A percentile compares a stretch with the other conserved stretches of the same genome.
phyloP scores from a whole-genome alignment of 2,797 vertebrate genomes.

The Acanthurus leucopareius region DNA sequence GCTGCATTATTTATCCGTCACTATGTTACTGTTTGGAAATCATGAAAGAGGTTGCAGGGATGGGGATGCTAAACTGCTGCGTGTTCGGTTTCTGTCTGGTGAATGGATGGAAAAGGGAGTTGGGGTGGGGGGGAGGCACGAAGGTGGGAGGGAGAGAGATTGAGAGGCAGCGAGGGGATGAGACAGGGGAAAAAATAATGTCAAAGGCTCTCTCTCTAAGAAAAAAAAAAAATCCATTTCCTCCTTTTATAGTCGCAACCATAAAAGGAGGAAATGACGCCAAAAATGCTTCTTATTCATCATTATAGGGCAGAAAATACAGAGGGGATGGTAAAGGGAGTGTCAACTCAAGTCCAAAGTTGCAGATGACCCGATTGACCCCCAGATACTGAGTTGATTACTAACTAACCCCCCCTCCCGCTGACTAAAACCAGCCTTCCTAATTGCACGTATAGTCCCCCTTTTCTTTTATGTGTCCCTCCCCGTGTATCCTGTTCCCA shows the following conservation, averaged over 20 bases:
- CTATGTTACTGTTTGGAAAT: conserved; percentile 67
- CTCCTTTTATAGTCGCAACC: too few relatives aligned
- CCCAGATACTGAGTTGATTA: conserved; percentile 63
- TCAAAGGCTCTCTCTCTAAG: conserved; percentile 44
- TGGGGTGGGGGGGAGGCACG: neutral
- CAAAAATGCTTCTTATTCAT: conserved; percentile 32
- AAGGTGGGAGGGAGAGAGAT: neutral
- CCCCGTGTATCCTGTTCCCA: conserved; percentile 73
- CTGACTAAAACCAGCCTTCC: conserved; percentile 61
- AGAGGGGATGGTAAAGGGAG: conserved; percentile 25
- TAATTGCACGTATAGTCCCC: conserved; percentile 56
- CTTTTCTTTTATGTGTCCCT: conserved; percentile 67
- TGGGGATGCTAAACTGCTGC: conserved; percentile 41
- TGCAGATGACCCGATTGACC: conserved; percentile 56
- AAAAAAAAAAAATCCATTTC: conserved; percentile 45
- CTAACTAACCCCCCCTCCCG: conserved; percentile 59
- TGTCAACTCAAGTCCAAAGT: conserved; percentile 41
- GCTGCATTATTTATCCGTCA: conserved; percentile 75
- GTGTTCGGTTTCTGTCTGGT: conserved; percentile 42
- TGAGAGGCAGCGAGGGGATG: conserved; percentile 7
- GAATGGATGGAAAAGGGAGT: conserved; percentile 26
- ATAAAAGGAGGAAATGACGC: conserved; percentile 18
- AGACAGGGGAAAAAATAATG: conserved; percentile 19
- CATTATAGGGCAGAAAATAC: conserved; percentile 29
- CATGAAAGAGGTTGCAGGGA: conserved; percentile 45